Evolutionary conservation across 2,888 invertebrate species (phyloP), one percentile per base, ranked within the genome.

Genomic region (Nudaria mundana): DNA sequence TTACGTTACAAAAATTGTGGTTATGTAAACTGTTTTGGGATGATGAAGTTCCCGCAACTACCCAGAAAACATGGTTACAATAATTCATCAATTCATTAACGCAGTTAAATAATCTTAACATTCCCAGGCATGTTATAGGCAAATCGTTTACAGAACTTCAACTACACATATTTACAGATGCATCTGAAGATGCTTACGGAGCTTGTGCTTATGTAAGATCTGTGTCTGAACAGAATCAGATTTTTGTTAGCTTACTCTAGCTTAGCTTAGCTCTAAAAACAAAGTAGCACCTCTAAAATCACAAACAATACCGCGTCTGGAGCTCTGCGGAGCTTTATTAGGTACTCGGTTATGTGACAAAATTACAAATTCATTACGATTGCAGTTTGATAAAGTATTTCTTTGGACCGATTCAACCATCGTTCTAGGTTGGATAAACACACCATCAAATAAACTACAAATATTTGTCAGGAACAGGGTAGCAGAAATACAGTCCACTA

Each of bases 391-490:
- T 2, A n/a, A 23, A 23, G 3, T 8, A 3, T 2, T n/a, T n/a
- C 10, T n/a, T 23, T 23, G 23, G 23, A 23, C 5, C 23, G 23
- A 23, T n/a, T 23, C 23, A 2, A 5, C 8, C 2, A 23, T 23
- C 3, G 23, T 23, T n/a, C 4, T 23, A 23, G 5, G 7, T 2
- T 23, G 23, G 23, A 50, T 43, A 39, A 14, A 48, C 7, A 5
- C 20, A 3, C 5, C 7, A 5, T 20, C 20, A 20, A 5, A 5
- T 7, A 20, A 20, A 20, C 8, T 20, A 20, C 5, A 20, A 3
- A 23, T 10, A 1, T 23, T 23, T 23, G 23, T 23, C 2, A n/a
- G 3, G 10, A 8, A 23, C 10, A 8, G 23, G 2, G 10, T 23
- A n/a, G 2, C 8, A 8, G 23, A 23, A 8, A 23, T n/a, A 3